Evolutionary conservation across 2,797 vertebrate genomes (phyloP).

Genomic region (Avahi laniger): DNA sequence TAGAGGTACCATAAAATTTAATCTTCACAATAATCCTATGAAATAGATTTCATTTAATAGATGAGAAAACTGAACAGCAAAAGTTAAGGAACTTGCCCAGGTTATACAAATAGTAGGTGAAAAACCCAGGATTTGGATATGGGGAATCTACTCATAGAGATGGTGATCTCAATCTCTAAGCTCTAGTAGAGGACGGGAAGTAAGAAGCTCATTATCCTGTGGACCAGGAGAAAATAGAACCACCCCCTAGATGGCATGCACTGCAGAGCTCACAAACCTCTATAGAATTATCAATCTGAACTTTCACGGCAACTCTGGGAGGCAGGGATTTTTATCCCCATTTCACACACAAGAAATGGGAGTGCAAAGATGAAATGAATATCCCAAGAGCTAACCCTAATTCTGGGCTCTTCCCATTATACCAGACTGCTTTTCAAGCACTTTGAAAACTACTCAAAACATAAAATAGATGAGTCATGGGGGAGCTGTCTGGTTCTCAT

Average conservation of each 20-base stretch:
- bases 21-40: conserved; percentile 19
- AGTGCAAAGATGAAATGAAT: background rate
- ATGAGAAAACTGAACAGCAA: background rate
- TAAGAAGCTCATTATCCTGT: background rate
- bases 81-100: background rate
- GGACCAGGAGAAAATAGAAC: background rate
- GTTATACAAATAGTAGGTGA: background rate
- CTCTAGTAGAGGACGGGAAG: background rate
- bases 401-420: background rate
- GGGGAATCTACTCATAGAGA: background rate
- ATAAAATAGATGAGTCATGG: background rate
- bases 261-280: background rate
- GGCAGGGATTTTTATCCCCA: background rate
- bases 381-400: background rate
- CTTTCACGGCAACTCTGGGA: background rate
- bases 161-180: background rate
- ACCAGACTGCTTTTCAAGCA: background rate
- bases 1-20: background rate
- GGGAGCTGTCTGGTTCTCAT: background rate
- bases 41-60: background rate
- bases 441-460: background rate
- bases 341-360: background rate
- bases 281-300: background rate
- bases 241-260: background rate
- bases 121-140: background rate